A percentile compares a stretch with the other conserved stretches of the same genome.
These are phyloP conservation scores for Coracopsis vasa DNA, from an alignment of 2,113 vertebrate species.

Conservation along the genomic window DNA sequence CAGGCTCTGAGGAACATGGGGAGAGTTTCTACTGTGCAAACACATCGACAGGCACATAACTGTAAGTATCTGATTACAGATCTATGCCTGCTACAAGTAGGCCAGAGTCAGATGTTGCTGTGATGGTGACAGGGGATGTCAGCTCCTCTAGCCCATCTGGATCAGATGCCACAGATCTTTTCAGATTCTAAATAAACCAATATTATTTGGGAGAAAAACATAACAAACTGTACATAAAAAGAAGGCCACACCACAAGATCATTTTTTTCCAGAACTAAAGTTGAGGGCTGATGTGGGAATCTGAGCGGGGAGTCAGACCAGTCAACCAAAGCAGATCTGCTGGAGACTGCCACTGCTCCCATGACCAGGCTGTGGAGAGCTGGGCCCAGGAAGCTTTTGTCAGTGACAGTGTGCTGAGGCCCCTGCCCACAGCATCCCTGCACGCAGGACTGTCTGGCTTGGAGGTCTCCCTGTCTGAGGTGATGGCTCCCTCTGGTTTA, in stretches of 20 bases:
- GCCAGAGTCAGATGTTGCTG: neutral
- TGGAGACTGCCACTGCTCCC: neutral
- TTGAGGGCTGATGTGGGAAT: neutral
- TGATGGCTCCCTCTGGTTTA: neutral
- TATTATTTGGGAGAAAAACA: neutral
- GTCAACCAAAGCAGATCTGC: neutral
- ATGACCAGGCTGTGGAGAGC: neutral
- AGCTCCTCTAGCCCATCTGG: neutral
- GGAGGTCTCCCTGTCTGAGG: neutral
- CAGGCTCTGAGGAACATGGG: neutral
- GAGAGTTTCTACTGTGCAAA: neutral
- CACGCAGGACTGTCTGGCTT: neutral
- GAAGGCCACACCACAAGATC: neutral
- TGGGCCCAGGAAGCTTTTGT: neutral
- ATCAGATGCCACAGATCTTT: neutral
- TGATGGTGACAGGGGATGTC: neutral
- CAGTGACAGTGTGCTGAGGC: fast-evolving
- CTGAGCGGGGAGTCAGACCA: neutral
- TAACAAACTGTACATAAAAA: neutral
- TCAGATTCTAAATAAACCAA: neutral
- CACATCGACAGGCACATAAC: neutral
- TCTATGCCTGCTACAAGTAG: neutral
- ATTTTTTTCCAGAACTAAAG: neutral
- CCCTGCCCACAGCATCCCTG: neutral
- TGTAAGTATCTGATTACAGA: neutral